phyloP scores from a whole-genome alignment of 2,888 invertebrate genomes.

The Hymenopus coronatus region DNA sequence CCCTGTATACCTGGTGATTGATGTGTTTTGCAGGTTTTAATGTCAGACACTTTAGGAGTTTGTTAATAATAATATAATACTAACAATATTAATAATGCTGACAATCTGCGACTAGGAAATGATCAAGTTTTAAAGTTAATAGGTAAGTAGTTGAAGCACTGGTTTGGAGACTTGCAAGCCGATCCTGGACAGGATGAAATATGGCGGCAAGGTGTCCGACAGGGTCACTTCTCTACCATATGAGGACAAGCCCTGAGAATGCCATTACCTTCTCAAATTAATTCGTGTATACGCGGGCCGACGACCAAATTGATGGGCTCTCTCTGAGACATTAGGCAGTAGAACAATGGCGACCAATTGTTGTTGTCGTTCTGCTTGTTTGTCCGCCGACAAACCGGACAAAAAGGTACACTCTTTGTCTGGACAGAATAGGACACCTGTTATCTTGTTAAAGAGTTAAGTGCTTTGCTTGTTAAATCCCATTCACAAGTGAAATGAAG shows the following conservation, averaged over 20 bases:
- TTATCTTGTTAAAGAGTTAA: not conserved
- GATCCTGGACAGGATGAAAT: not conserved
- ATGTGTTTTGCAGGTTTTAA: no score
- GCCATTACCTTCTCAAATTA: constrained; percentile 30
- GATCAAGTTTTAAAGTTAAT: no score
- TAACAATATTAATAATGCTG: no score
- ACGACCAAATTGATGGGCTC: constrained; percentile 1
- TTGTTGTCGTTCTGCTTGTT: not conserved
- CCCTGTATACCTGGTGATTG: no score
- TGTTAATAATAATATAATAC: no score
- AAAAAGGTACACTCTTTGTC: not conserved
- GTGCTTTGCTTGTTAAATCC: not conserved
- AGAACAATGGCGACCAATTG: not conserved
- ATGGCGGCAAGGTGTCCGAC: not conserved
- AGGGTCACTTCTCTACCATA: not conserved
- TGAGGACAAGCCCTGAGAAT: constrained; percentile 16
- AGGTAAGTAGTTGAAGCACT: no score
- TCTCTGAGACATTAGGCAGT: not conserved
- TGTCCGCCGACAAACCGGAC: not conserved
- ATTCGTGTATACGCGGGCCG: constrained; percentile 24
- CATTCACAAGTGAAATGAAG: not conserved
- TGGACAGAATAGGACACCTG: not conserved
- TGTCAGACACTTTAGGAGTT: no score
- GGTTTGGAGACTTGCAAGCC: not conserved
- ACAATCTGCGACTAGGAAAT: no score